Evolutionary conservation across 2,888 invertebrate genomes (phyloP).

Genomic region (Tenthredo livida): DNA sequence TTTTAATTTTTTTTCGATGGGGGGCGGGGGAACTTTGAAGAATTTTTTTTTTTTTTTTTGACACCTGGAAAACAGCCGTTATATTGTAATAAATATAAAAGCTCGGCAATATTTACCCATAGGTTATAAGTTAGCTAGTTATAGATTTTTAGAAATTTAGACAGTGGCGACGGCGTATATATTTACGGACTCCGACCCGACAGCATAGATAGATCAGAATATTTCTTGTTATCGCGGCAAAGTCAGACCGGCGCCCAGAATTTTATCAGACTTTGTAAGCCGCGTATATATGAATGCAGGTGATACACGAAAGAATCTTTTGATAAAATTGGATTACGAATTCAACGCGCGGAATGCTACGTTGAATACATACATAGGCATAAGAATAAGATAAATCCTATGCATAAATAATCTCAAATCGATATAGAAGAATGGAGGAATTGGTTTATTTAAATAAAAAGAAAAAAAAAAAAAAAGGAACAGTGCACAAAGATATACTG

Average conservation of each 20-base stretch:
- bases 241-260: slow-evolving; percentile 40
- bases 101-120: not conserved
- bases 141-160: not conserved
- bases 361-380: not conserved
- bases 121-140: not conserved
- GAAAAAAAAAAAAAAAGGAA: not conserved
- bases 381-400: not conserved
- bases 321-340: not conserved
- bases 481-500: not conserved
- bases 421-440: not conserved
- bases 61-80: slow-evolving; percentile 3
- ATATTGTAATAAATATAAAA: not conserved
- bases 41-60: not conserved
- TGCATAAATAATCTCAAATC: not conserved
- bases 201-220: slow-evolving; percentile 1
- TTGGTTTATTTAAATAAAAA: not conserved
- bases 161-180: not conserved
- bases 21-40: not conserved
- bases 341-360: not conserved
- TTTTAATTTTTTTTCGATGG: not conserved
- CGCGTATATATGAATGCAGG: slow-evolving; percentile 22
- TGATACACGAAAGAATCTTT: slow-evolving; percentile 31
- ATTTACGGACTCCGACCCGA: not conserved
- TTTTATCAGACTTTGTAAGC: slow-evolving; percentile 29
- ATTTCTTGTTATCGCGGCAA: slow-evolving; percentile 38